A percentile compares a stretch with the other conserved stretches of the same genome.
phyloP scores from a whole-genome alignment of 2,888 invertebrate genomes.

The Drosophila anceps region DNA sequence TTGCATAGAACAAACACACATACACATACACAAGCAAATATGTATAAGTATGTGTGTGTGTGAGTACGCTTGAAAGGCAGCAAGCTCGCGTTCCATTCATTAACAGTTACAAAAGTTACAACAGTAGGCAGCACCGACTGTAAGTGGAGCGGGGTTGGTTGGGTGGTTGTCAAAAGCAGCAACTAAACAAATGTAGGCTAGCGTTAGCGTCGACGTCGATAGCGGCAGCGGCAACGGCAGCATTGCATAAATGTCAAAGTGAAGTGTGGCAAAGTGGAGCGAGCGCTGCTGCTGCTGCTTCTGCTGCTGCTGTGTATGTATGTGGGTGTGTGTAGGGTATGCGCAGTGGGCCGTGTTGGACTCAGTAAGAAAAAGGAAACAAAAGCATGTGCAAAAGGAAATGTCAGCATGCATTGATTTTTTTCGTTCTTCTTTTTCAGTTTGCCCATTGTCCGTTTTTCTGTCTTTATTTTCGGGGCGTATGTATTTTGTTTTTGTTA shows the following conservation, averaged over 20 bases:
- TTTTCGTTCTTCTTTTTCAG: slow-evolving; percentile 24
- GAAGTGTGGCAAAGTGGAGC: slow-evolving; percentile 41
- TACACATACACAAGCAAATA: slow-evolving; percentile 12
- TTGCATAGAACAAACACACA: slow-evolving; percentile 35
- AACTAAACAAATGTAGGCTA: slow-evolving; percentile 56
- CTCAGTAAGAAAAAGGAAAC: slow-evolving; percentile 28
- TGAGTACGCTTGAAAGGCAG: slow-evolving; percentile 5
- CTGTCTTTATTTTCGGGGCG: slow-evolving; percentile 58
- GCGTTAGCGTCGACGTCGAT: slow-evolving; percentile 30
- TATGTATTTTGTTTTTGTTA: slow-evolving; percentile 47
- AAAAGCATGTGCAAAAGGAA: slow-evolving; percentile 51
- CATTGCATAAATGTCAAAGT: slow-evolving; percentile 70
- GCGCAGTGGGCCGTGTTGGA: slow-evolving; percentile 11
- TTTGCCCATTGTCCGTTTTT: slow-evolving; percentile 21
- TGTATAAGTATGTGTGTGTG: background rate
- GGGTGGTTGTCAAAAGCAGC: slow-evolving; percentile 20
- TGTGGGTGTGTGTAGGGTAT: background rate
- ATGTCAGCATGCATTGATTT: slow-evolving; percentile 68
- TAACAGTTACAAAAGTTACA: slow-evolving; percentile 56
- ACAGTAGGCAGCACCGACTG: slow-evolving; percentile 17
- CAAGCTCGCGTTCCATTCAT: slow-evolving; percentile 47
- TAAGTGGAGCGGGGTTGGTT: slow-evolving; percentile 1
- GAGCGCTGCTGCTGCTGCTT: background rate
- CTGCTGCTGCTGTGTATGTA: background rate
- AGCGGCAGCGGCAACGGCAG: slow-evolving; percentile 28